These are phyloP conservation scores for Silurus glanis DNA, from an alignment of 2,113 vertebrate species.

Conservation along the genomic window DNA sequence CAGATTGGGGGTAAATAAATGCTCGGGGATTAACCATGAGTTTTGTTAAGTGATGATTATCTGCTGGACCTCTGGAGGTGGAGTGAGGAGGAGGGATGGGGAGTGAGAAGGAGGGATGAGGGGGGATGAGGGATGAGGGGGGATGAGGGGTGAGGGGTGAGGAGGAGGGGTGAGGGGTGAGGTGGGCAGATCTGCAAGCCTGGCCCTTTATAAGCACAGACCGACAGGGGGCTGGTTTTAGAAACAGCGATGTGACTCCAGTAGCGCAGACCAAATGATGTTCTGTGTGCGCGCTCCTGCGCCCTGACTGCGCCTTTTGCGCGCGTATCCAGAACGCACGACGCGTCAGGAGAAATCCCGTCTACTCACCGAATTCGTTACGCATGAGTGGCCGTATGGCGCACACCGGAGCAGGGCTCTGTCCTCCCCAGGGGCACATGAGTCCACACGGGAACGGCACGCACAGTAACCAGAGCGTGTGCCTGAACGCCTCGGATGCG, in stretches of 20 bases:
- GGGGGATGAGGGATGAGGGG: not conserved
- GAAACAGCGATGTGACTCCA: not conserved
- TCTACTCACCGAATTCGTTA: not conserved
- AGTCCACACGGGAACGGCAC: slow-evolving; percentile 6
- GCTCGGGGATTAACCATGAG: no score
- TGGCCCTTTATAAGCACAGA: slow-evolving; percentile 15
- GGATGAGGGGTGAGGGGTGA: not conserved
- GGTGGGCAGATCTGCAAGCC: slow-evolving; percentile 26
- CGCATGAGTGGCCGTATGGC: slow-evolving; percentile 7
- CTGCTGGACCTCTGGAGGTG: not conserved
- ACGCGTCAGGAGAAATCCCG: not conserved
- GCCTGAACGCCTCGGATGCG: slow-evolving; percentile 13
- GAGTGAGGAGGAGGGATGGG: no score
- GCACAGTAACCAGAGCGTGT: slow-evolving; percentile 45
- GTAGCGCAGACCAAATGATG: not conserved
- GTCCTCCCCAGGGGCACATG: not conserved
- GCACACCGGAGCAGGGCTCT: not conserved
- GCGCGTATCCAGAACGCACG: not conserved
- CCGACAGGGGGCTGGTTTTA: slow-evolving; percentile 18
- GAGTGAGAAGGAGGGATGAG: no score
- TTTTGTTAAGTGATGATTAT: not conserved
- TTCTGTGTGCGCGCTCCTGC: not conserved
- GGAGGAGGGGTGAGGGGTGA: not conserved
- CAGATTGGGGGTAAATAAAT: not conserved
- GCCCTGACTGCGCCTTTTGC: not conserved